Conservation (phyloP, 2,888 invertebrate species). For the Blera fallax region DNA sequence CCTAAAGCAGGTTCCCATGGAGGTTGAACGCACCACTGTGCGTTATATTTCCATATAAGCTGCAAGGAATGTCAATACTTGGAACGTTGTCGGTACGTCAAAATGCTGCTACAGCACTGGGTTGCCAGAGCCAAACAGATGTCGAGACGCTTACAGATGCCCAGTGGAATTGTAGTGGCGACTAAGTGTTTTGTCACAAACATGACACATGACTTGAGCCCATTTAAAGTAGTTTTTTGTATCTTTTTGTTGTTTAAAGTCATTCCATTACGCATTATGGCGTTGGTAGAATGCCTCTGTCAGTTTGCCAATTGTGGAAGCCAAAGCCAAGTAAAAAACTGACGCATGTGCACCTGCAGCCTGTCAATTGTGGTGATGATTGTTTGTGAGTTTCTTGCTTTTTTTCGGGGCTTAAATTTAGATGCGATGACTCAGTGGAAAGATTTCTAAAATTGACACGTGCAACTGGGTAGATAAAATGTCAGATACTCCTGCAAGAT, state of each 20-base stretch:
- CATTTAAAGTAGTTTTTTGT: constrained; percentile 28
- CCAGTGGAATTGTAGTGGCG: constrained; percentile 26
- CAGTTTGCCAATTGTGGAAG: constrained; percentile 26
- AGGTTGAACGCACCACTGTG: constrained; percentile 1
- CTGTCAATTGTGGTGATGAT: constrained; percentile 22
- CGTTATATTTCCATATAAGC: constrained; percentile 44
- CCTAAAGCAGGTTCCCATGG: constrained; percentile 27
- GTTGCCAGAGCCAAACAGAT: constrained; percentile 30
- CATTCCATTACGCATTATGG: constrained; percentile 43
- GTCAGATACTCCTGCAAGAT: no score
- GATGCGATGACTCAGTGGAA: neutral
- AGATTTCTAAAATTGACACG: neutral
- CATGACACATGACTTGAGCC: constrained; percentile 56
- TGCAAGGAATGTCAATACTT: constrained; percentile 6
- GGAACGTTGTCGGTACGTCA: constrained; percentile 20
- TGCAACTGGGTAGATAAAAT: neutral
- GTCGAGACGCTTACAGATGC: constrained; percentile 13
- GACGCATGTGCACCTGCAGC: constrained; percentile 56
- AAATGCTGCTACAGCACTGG: constrained; percentile 9
- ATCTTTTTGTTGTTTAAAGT: neutral
- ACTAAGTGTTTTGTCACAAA: constrained; percentile 61
- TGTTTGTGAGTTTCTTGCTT: neutral
- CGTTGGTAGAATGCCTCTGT: constrained; percentile 24
- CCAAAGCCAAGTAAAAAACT: constrained; percentile 8
- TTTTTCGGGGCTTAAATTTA: neutral